Percentiles rank a stretch among this genome's conserved stretches.
Conservation (phyloP, 1,140 invertebrate genomes). For the Anthonomus grandis region DNA sequence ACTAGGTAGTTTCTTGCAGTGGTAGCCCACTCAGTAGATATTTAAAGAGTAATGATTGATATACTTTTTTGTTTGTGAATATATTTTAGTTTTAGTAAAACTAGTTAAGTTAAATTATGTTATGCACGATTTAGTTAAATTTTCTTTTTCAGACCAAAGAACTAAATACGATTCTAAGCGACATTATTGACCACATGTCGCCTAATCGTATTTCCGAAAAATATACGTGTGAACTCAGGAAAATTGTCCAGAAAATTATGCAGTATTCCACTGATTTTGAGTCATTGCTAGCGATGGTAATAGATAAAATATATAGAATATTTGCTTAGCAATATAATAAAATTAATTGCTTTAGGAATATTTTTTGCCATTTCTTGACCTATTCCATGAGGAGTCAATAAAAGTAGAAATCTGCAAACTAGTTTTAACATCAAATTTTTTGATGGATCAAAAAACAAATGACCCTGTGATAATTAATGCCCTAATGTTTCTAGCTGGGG, state of each 20-base stretch:
- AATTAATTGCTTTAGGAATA: conserved; percentile 63
- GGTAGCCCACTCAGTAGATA: neutral
- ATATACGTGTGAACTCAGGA: conserved; percentile 73
- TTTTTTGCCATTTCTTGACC: conserved; percentile 84
- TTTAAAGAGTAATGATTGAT: neutral
- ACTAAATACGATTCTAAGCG: conserved; percentile 79
- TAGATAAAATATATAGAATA: neutral
- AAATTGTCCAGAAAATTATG: conserved; percentile 73
- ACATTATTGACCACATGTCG: conserved; percentile 77
- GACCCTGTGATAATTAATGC: conserved; percentile 86
- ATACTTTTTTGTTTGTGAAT: too few relatives aligned
- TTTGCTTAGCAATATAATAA: neutral
- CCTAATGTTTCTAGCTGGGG: conserved; percentile 80
- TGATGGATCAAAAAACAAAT: conserved; percentile 51
- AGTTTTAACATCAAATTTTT: conserved; percentile 68
- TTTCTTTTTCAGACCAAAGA: conserved; percentile 66
- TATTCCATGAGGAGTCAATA: conserved; percentile 81
- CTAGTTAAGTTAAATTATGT: conserved; percentile 5
- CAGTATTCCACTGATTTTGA: conserved; percentile 70
- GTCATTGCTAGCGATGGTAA: conserved; percentile 73
- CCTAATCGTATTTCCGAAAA: conserved; percentile 69
- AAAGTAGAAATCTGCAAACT: conserved; percentile 83
- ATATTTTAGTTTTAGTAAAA: too few relatives aligned
- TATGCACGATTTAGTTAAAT: conserved; percentile 10
- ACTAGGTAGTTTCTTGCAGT: too few relatives aligned